Conservation (phyloP, 2,113 vertebrate species). For the Myrmecophaga tridactyla region DNA sequence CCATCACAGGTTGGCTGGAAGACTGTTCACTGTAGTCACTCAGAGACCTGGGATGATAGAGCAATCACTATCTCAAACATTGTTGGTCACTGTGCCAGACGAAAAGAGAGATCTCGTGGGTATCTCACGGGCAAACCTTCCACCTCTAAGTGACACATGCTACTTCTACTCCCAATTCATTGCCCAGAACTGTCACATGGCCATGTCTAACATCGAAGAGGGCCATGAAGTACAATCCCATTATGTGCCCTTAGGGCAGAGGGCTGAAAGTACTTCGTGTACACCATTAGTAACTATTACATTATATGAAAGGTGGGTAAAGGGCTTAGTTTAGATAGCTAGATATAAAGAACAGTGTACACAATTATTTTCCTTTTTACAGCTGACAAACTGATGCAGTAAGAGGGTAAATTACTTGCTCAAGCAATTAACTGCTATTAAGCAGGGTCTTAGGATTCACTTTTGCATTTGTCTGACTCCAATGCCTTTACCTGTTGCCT, state of each 20-base stretch:
- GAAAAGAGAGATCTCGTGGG: background rate
- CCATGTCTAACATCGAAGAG: background rate
- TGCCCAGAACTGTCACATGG: background rate
- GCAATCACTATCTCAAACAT: background rate
- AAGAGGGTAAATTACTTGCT: background rate
- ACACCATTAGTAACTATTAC: background rate
- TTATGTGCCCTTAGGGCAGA: background rate
- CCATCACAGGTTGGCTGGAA: background rate
- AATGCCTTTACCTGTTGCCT: background rate
- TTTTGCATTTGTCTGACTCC: background rate
- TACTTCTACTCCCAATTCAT: background rate
- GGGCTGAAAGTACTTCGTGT: background rate
- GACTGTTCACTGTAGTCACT: background rate
- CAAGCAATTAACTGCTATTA: background rate
- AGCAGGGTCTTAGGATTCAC: background rate
- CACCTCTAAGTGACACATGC: background rate
- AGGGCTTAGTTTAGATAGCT: background rate
- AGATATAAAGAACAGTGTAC: background rate
- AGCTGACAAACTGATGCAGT: background rate
- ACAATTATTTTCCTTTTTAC: background rate
- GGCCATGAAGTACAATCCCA: background rate
- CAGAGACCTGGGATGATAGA: background rate
- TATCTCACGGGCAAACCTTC: background rate
- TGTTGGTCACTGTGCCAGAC: background rate
- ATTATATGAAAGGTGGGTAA: background rate